Evolutionary conservation across 2,888 invertebrate genomes (phyloP), one percentile per base, ranked within the genome.

Genomic region (Eilema sororculum): DNA sequence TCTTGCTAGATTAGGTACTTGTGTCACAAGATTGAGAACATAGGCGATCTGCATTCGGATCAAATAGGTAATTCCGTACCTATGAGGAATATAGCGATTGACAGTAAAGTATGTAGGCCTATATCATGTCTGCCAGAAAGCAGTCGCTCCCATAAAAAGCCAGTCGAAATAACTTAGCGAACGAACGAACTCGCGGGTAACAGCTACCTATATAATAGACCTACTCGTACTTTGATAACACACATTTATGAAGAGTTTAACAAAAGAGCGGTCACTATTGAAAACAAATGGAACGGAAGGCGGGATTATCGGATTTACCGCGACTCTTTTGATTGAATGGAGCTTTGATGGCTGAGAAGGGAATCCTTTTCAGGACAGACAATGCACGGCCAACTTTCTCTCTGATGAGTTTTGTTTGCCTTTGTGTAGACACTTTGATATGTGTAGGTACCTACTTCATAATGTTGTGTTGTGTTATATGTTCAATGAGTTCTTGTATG

Each of bases 271-370:
- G 74, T 72, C 72, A 63, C 78, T 75, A 81, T 86, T 80, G 80
- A 79, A 82, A 83, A 82, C 77, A 81, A 84, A 85, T 86, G 83
- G 77, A 78, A 78, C 73, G 81, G 82, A 84, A 83, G 71, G 72
- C 41, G 71, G 68, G 52, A 81, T 84, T 84, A 84, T 78, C 76
- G 78, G 71, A 74, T 80, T 80, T 80, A 78, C 73, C 73, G 76
- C 65, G 63, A 67, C 77, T 77, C 73, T 68, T 81, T 77, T 83
- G 82, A 84, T 83, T 83, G 80, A 85, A 84, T 77, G 67, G 73
- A 72, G 65, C 69, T 78, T 77, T 75, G 71, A 74, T 78, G 77
- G 72, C 68, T 73, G 73, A 57, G 65, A 68, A 71, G 68, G 52
- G 70, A 61, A 80, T 72, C 75, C 74, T 68, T 74, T 80, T 71